These are phyloP conservation scores for Eupithecia dodoneata DNA, from an alignment of 2,888 invertebrate genomes.

Conservation along the genomic window DNA sequence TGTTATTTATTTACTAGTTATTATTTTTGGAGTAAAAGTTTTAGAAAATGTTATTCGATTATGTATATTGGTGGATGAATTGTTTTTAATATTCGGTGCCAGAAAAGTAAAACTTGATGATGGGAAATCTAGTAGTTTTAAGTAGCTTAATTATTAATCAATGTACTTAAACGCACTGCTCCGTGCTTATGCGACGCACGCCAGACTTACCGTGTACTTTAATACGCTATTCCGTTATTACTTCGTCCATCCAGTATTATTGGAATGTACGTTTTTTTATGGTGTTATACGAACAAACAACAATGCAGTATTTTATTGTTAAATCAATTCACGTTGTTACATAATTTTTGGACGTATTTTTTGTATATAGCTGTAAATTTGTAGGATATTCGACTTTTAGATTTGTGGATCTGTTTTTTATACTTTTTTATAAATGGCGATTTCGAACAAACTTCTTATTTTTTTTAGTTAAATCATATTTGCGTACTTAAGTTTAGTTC, in stretches of 20 bases:
- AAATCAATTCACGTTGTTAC: conserved; percentile 63
- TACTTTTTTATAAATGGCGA: conserved; percentile 57
- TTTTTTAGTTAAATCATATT: conserved; percentile 47
- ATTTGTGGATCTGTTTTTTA: conserved; percentile 72
- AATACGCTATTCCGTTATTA: conserved; percentile 57
- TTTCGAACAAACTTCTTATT: conserved; percentile 53
- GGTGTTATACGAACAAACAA: conserved; percentile 55
- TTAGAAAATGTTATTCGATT: conserved; percentile 33
- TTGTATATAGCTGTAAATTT: conserved; percentile 82
- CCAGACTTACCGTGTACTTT: conserved; percentile 53
- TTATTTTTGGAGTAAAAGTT: conserved; percentile 40
- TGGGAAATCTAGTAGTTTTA: conserved; percentile 37
- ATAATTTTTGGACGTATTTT: conserved; percentile 75
- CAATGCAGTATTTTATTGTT: conserved; percentile 76
- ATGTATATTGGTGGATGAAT: conserved; percentile 26
- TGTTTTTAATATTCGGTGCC: conserved; percentile 42
- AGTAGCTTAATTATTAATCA: conserved; percentile 49
- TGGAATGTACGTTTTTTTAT: conserved; percentile 54
- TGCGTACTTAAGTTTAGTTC: conserved; percentile 44
- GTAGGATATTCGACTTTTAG: conserved; percentile 70
- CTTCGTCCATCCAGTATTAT: conserved; percentile 73
- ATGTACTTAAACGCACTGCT: conserved; percentile 72
- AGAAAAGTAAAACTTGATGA: conserved; percentile 39
- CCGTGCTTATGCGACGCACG: conserved; percentile 75
- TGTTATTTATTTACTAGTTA: conserved; percentile 41